Evolutionary conservation across 64 coral and sea anemone genomes (phyloP).

Genomic region (Pocillopora verrucosa): DNA sequence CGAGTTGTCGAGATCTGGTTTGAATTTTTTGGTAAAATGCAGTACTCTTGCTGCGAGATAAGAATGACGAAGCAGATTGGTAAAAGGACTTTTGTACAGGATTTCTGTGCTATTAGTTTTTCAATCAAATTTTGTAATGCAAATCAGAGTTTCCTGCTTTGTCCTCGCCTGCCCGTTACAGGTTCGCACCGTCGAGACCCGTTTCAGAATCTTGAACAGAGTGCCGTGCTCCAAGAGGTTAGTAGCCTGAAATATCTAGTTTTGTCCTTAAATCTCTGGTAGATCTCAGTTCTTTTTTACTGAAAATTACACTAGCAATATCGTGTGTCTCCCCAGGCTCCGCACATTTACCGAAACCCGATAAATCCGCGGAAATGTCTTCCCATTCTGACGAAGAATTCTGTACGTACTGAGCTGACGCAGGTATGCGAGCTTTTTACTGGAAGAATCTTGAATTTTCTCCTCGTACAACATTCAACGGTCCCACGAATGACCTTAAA

Average conservation of each 20-base stretch:
- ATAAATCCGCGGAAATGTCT: conserved; percentile 77
- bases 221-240: conserved; percentile 66
- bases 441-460: background rate
- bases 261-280: background rate
- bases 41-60: conserved; percentile 75
- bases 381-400: conserved; percentile 83
- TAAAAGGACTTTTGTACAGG: conserved; percentile 8
- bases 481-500: too few relatives aligned
- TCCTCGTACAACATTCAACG: background rate
- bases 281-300: background rate
- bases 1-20: background rate
- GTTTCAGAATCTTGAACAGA: conserved; percentile 77
- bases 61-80: conserved; percentile 83
- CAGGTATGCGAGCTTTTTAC: conserved; percentile 33
- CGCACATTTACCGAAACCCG: conserved; percentile 82
- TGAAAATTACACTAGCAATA: background rate
- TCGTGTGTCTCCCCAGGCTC: background rate
- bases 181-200: conserved; percentile 47
- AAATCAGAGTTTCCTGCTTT: background rate
- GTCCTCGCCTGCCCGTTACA: conserved; percentile 10
- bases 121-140: too few relatives aligned
- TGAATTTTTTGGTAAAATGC: conserved; percentile 49
- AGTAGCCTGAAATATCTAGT: background rate
- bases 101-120: background rate
- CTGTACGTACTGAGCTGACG: conserved; percentile 74